phyloP scores from a whole-genome alignment of 2,113 vertebrate genomes.

The Sminthopsis crassicaudata region DNA sequence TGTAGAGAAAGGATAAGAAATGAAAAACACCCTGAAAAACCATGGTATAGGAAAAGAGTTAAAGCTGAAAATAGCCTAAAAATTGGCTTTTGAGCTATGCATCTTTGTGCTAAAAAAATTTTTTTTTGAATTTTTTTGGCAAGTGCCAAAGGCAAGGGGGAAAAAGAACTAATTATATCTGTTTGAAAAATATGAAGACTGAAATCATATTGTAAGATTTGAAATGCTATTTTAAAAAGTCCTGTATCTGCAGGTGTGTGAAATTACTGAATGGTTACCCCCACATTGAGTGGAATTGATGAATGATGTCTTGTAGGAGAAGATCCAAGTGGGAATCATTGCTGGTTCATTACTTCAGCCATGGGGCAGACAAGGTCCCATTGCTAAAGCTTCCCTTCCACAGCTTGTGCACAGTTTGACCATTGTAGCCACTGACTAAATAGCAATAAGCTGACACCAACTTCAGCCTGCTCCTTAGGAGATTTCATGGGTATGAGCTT shows the following conservation, averaged over 20 bases:
- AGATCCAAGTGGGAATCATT: slow-evolving; percentile 49
- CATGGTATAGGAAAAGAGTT: background rate
- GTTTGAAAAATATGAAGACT: slow-evolving; percentile 5
- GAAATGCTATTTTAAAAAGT: slow-evolving; percentile 8
- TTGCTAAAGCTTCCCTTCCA: slow-evolving; percentile 18
- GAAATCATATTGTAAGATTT: background rate
- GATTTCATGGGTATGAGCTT: background rate
- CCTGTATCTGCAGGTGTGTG: slow-evolving; percentile 16
- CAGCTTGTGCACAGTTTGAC: background rate
- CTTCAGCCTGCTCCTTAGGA: background rate
- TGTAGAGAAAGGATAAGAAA: background rate
- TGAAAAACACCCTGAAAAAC: slow-evolving; percentile 8
- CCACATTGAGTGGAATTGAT: slow-evolving; percentile 43
- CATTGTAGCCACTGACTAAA: background rate
- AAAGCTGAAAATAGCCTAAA: slow-evolving; percentile 40
- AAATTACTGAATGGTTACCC: slow-evolving; percentile 54
- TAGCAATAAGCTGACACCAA: background rate
- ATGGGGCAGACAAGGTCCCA: background rate
- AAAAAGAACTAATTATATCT: slow-evolving; percentile 25
- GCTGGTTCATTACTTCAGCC: slow-evolving; percentile 56
- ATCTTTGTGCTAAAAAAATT: slow-evolving; percentile 17
- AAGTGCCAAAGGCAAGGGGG: slow-evolving; percentile 41
- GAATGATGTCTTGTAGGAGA: slow-evolving; percentile 22
- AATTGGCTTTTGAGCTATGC: slow-evolving; percentile 29
- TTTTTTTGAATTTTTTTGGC: slow-evolving; percentile 36